Evolutionary conservation across 1,140 invertebrate genomes (phyloP).

Genomic region (Solenopsis invicta): DNA sequence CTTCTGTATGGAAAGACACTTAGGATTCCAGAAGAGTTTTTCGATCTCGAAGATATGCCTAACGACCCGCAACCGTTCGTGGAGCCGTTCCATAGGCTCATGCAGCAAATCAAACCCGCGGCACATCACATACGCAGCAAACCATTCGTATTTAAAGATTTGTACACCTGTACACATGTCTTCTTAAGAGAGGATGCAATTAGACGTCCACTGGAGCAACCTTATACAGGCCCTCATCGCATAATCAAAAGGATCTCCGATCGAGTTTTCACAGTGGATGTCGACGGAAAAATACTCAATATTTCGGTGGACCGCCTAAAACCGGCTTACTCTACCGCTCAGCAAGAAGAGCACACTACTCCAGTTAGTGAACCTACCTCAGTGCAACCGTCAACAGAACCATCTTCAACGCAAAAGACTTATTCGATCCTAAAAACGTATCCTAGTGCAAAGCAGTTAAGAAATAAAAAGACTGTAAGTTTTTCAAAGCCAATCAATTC

Average conservation of each 20-base stretch:
- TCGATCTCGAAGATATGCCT: neutral
- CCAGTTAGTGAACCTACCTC: too few species aligned
- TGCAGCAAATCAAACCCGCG: neutral
- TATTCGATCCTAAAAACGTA: too few species aligned
- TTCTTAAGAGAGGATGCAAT: neutral
- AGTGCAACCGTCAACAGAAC: too few species aligned
- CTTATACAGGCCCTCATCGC: neutral
- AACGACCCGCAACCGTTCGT: neutral
- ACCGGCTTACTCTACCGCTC: too few species aligned
- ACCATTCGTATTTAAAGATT: neutral
- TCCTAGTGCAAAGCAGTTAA: too few species aligned
- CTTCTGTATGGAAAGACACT: constrained; percentile 22
- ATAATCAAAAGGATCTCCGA: neutral
- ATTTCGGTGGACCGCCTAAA: too few species aligned
- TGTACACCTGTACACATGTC: neutral
- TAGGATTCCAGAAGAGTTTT: constrained; percentile 40
- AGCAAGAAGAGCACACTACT: too few species aligned
- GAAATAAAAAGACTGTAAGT: too few species aligned
- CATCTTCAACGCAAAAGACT: too few species aligned
- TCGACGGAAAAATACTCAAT: neutral
- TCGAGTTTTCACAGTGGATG: neutral
- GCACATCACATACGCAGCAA: neutral
- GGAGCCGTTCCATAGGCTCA: neutral
- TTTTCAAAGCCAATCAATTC: too few species aligned
- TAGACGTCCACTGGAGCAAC: neutral